Evolutionary conservation across 1,140 invertebrate genomes (phyloP).

Genomic region (Tetranychus cinnabarinus): DNA sequence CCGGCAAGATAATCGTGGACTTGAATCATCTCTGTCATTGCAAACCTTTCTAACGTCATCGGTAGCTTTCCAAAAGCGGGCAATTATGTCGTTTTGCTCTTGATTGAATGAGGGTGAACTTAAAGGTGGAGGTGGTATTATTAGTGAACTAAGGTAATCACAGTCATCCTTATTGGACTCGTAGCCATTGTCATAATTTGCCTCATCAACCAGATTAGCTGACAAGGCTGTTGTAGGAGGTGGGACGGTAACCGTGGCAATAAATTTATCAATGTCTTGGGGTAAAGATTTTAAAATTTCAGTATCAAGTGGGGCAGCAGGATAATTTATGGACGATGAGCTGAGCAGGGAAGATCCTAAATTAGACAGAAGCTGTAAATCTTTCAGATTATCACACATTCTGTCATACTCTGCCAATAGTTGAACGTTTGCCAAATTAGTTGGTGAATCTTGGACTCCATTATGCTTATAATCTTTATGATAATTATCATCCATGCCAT

Average conservation of each 20-base stretch:
- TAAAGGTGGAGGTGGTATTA: constrained; percentile 50
- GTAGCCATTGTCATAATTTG: not conserved
- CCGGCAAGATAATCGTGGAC: not conserved
- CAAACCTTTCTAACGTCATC: constrained; percentile 13
- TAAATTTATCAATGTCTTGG: constrained; percentile 43
- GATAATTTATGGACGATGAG: not conserved
- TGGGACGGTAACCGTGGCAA: constrained; percentile 52
- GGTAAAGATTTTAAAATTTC: not conserved
- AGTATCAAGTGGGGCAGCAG: not conserved
- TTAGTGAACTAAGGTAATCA: constrained; percentile 26
- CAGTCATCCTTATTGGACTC: constrained; percentile 18
- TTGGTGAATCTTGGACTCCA: too few relatives aligned
- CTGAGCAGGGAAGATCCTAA: not conserved
- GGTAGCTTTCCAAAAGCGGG: constrained; percentile 13
- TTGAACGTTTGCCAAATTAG: too few relatives aligned
- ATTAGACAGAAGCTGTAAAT: too few relatives aligned
- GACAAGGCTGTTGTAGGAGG: constrained; percentile 26
- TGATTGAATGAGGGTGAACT: constrained; percentile 13
- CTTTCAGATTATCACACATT: too few relatives aligned
- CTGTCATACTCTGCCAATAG: too few relatives aligned
- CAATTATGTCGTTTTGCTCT: constrained; percentile 13
- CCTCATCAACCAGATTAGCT: not conserved
- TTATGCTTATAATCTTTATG: too few relatives aligned
- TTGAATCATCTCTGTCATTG: not conserved
- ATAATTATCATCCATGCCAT: too few relatives aligned